phyloP scores from a whole-genome alignment of 2,113 vertebrate genomes.

The Mohoua ochrocephala region DNA sequence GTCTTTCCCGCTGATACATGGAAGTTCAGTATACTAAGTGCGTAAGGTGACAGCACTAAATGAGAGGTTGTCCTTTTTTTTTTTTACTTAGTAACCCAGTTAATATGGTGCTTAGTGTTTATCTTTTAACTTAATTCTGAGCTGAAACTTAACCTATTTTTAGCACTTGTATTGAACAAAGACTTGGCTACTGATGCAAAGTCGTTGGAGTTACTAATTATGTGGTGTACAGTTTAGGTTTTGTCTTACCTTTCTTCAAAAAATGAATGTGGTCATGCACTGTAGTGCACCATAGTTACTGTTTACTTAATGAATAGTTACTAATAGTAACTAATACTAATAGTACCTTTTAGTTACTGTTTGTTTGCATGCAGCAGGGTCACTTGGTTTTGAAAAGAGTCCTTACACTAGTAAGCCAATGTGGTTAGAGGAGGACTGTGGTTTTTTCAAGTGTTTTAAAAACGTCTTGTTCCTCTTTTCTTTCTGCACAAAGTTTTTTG shows the following conservation, averaged over 20 bases:
- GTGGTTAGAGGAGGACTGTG: not conserved
- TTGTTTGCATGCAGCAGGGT: not conserved
- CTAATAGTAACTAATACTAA: not conserved
- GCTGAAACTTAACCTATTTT: not conserved
- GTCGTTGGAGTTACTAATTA: not conserved
- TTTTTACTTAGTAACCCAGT: not conserved
- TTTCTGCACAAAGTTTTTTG: not conserved
- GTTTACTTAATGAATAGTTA: not conserved
- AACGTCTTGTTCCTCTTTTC: not conserved
- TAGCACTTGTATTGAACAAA: not conserved
- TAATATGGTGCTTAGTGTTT: not conserved
- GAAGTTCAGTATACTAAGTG: not conserved
- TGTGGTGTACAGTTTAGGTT: not conserved
- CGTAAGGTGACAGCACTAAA: not conserved
- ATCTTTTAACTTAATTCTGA: not conserved
- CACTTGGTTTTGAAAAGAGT: not conserved
- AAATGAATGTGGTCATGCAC: not conserved
- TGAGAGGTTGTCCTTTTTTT: not conserved
- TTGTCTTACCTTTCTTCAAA: not conserved
- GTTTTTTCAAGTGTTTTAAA: not conserved
- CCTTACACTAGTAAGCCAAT: not conserved
- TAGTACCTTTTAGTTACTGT: not conserved
- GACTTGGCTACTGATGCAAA: not conserved
- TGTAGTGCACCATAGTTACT: not conserved
- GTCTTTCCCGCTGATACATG: not conserved